Evolutionary conservation across 2,797 vertebrate species (phyloP), one percentile per base, ranked within the genome.

Genomic region (Notamacropus eugenii): DNA sequence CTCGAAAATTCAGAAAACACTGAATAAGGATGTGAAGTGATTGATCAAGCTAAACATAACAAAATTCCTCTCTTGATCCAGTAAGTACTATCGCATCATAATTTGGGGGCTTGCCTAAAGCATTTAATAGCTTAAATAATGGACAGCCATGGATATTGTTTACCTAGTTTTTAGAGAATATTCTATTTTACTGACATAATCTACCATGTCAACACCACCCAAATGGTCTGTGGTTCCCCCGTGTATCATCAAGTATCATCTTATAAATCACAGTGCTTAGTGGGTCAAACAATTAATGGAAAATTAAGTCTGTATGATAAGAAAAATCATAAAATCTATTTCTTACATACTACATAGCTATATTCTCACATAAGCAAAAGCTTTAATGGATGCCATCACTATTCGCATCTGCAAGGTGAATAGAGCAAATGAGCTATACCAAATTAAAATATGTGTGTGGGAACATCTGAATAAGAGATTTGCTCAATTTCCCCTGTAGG

Each of bases 401-500:
- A 82, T 58, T 50, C 57, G 40, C 0, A 13, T 4, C 52, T 24
- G 8, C 34, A n/a, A 11, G 34, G n/a, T 50, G 28, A 58, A 12
- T 16, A 94, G 55, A 56, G n/a, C 27, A 31, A 95, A 94, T 3
- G n/a, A 92, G 34, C 14, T 50, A 28, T 28, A 1, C 0, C 50
- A 56, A 92, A 27, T 40, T 59, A 34, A 27, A 9, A n/a, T n/a
- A 54, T 54, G 46, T 13, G 14, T 29, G 40, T 91, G 55, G 50
- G 31, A 34, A 92, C 46, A 87, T 96, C 46, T 93, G 46, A 58
- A 58, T 28, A 91, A 50, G 96, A 93, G 28, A 52, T 54, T 46
- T 16, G 2, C 46, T 92, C 31, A 6, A 0, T 82, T 95, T 93
- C 55, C 31, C 90, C 59, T 96, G n/a, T 34, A 8, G 91, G 91